Evolutionary conservation across 2,888 invertebrate genomes (phyloP), one percentile per base, ranked within the genome.

Genomic region (Eulithis testata): DNA sequence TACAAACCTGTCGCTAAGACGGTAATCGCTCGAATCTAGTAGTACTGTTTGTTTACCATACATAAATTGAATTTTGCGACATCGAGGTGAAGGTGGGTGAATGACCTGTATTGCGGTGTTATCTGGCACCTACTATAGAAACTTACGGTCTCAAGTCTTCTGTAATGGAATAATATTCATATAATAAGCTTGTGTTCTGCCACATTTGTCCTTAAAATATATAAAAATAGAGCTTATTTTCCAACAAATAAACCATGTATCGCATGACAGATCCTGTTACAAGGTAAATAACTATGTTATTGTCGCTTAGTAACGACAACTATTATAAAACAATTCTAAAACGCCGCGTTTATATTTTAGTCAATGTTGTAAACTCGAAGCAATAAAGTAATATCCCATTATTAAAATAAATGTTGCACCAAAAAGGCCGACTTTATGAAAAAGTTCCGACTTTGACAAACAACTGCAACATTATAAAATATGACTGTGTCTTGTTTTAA

Each of bases 261-360:
- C 3, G 40, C 40, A 40, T 40, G 49, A 56, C 3, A 37, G 27
- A 31, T 60, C 4, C 45, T 51, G 55, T 54, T 56, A 52, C 14
- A 55, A 54, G 55, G 55, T 60, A 65, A 60, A 56, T 37, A 44
- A 52, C 56, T 65, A 58, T 57, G 49, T 65, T 50, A 50, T 58
- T 53, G 57, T 57, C 61, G 57, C 40, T 5, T 14, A 8, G 4
- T 56, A 47, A 60, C 51, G 12, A 57, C 47, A 45, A 14, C 12
- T 31, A 47, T 40, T 65, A 47, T 11, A 21, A 50, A 56, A 65
- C 65, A 60, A 65, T 56, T 57, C 37, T 57, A 49, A 44, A 40
- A 12, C 7, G n/a, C 45, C 31, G 47, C 36, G 14, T 47, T 57
- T 11, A 27, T 37, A 59, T 43, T 21, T 37, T 43, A 43, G 40